These are phyloP conservation scores for Macrotus californicus DNA, from an alignment of 2,113 vertebrate species.

Conservation along the genomic window DNA sequence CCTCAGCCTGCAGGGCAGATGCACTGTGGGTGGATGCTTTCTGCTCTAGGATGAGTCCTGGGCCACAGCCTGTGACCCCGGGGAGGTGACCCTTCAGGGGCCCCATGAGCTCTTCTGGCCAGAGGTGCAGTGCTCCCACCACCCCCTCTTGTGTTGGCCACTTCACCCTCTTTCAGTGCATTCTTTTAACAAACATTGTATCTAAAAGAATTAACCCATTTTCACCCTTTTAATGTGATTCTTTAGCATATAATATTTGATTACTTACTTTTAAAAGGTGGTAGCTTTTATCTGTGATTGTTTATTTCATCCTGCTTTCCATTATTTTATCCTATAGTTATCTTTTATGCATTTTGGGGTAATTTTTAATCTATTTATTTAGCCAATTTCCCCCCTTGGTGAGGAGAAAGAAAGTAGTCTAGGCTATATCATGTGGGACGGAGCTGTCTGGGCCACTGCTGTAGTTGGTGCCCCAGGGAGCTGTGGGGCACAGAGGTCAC, in stretches of 20 bases:
- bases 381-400: neutral
- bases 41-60: neutral
- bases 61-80: neutral
- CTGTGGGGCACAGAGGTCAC: neutral
- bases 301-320: neutral
- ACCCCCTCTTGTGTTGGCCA: neutral
- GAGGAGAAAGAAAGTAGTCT: neutral
- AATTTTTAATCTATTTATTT: neutral
- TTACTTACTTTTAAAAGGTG: neutral
- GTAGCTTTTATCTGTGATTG: neutral
- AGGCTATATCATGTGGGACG: neutral
- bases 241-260: neutral
- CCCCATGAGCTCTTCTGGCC: neutral
- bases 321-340: neutral
- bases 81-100: neutral
- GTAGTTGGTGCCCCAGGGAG: neutral
- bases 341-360: neutral
- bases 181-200: neutral
- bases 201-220: neutral
- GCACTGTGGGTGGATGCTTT: neutral
- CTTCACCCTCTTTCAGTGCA: neutral
- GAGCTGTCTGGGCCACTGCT: rapidly evolving
- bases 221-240: neutral
- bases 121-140: neutral
- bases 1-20: neutral